These are phyloP conservation scores for Onthophagus taurus DNA, from an alignment of 1,140 invertebrate genomes.

Conservation along the genomic window DNA sequence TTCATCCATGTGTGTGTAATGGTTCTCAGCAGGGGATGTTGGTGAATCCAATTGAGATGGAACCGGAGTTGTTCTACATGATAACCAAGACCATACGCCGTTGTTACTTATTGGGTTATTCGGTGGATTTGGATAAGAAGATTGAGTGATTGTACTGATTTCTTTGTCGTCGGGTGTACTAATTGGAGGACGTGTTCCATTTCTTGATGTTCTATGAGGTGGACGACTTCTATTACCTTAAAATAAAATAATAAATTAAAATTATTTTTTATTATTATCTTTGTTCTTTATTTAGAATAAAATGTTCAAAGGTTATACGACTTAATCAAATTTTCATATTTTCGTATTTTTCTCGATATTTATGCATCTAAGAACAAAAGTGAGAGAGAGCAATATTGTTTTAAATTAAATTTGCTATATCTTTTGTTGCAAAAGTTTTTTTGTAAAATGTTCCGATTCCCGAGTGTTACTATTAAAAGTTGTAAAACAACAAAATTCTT, in stretches of 20 bases:
- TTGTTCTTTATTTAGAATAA: too few species aligned
- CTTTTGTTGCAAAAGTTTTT: too few species aligned
- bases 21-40: conserved; percentile 50
- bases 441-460: too few species aligned
- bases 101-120: conserved; percentile 32
- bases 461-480: too few species aligned
- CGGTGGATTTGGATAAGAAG: conserved; percentile 17
- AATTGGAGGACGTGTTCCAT: conserved; percentile 23
- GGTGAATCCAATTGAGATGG: conserved; percentile 39
- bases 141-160: conserved; percentile 21
- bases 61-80: conserved; percentile 39
- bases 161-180: conserved; percentile 29
- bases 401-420: too few species aligned
- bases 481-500: too few species aligned
- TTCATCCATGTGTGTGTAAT: conserved; percentile 62
- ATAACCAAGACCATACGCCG: conserved; percentile 58
- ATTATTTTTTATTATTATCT: too few species aligned
- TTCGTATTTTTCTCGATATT: too few species aligned
- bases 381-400: too few species aligned
- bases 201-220: conserved; percentile 1
- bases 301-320: too few species aligned
- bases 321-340: too few species aligned
- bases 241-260: conserved; percentile 1
- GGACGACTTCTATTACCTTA: not conserved
- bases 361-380: too few species aligned